Base-by-base conservation (phyloP, 2,113 vertebrate species). In the Forbesichthys agassizii region DNA sequence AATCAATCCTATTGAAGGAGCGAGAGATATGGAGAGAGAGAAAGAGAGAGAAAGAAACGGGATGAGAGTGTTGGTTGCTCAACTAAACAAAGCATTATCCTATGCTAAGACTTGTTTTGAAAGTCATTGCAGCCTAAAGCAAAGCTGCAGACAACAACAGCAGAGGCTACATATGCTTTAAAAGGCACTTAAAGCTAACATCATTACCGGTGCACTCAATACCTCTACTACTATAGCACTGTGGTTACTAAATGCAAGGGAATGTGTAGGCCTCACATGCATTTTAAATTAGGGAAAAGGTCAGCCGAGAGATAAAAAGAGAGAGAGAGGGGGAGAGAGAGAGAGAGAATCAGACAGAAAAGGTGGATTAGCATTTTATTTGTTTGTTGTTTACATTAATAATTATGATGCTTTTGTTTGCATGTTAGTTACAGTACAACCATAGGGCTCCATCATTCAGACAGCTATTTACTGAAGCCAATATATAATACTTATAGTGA, bases 1-100 rank as follows among this genome's bases (percentile, higher is more conserved):
- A 86, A 87, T 86, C 78, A 88, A 88, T 88, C 16, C 16, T 86
- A 88, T 88, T 87, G 68, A 88, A 68, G 69, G 81, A 81, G 83
- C 55, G 63, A 46, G 36, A 47, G 73, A 73, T 74, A 71, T 64
- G 1, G 62, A 68, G 69, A 57, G 27, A 74, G 66, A 66, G n/a
- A 33, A 54, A 68, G 11, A 49, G 11, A 59, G 53, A 14, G 55
- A 46, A 36, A 47, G 13, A 36, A 3, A 75, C 68, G 78, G 80
- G 78, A 80, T 72, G 81, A 79, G 80, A 62, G 67, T 79, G 60
- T 76, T 70, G 74, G 79, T 80, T 81, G 79, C 71, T 81, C 71
- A 68, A 66, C 27, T 60, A 27, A 59, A 64, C 55, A 58, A 61
- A 77, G 81, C 84, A 83, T 86, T 84, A 83, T 79, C 66, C 78